A percentile compares a stretch with the other conserved stretches of the same genome.
Conservation (phyloP, 1,140 invertebrate genomes). For the Bombyx mori region DNA sequence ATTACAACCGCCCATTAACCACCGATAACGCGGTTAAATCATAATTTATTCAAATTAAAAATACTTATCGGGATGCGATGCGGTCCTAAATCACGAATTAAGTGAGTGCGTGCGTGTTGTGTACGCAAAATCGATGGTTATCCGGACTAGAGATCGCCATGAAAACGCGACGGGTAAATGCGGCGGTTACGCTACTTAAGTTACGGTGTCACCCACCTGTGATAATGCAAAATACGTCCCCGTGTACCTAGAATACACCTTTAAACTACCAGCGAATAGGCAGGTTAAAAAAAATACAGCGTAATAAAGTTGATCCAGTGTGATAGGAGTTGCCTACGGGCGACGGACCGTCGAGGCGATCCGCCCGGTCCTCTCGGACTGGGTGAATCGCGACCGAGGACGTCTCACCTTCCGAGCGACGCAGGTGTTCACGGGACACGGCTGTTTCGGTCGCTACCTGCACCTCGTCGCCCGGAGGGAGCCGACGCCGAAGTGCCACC, state of each 20-base stretch:
- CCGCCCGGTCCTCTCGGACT: no score
- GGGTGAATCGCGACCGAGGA: no score
- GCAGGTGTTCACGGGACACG: no score
- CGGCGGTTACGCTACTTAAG: background rate
- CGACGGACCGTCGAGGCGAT: no score
- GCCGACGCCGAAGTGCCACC: no score
- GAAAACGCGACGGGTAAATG: slow-evolving; percentile 46
- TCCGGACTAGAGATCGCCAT: slow-evolving; percentile 51
- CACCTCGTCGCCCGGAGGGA: no score
- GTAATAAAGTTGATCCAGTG: no score
- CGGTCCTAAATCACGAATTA: slow-evolving; percentile 66
- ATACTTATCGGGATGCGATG: slow-evolving; percentile 70
- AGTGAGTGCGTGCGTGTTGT: slow-evolving; percentile 57
- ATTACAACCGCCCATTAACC: slow-evolving; percentile 51
- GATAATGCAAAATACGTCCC: background rate
- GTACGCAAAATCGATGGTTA: slow-evolving; percentile 51
- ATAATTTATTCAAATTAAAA: slow-evolving; percentile 72
- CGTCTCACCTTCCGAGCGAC: no score
- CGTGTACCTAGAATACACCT: background rate
- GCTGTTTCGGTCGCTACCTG: no score
- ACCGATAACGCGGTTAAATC: slow-evolving; percentile 61
- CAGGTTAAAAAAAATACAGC: no score
- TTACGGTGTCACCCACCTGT: background rate
- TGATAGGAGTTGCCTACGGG: no score
- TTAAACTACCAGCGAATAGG: no score